Evolutionary conservation across 1,140 invertebrate genomes (phyloP).

Genomic region (Diachasma alloeum): DNA sequence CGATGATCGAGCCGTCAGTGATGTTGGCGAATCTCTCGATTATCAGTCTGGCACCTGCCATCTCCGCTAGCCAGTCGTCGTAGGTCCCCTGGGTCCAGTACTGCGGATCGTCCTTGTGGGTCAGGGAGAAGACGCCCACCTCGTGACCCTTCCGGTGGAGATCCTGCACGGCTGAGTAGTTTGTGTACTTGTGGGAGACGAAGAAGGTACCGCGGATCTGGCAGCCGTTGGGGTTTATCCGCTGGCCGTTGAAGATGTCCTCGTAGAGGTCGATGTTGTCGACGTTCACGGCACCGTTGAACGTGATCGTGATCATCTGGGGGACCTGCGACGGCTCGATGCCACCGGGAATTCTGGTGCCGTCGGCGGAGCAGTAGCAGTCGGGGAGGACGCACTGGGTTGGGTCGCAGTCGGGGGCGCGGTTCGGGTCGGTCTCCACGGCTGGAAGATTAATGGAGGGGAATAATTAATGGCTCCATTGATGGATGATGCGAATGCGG

Average conservation of each 20-base stretch:
- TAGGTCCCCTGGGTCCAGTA: constrained; percentile 89
- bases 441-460: constrained; percentile 65
- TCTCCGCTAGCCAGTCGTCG: constrained; percentile 94
- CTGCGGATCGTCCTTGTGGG: constrained; percentile 88
- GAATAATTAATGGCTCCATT: too few relatives aligned
- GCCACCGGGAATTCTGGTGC: constrained; percentile 85
- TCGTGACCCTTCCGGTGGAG: constrained; percentile 92
- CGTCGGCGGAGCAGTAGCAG: constrained; percentile 93
- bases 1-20: constrained; percentile 88
- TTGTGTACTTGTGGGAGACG: constrained; percentile 94
- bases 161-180: constrained; percentile 93
- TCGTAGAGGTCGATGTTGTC: constrained; percentile 94
- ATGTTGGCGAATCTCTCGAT: constrained; percentile 91
- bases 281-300: constrained; percentile 93
- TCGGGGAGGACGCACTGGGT: constrained; percentile 89
- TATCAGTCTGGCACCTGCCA: constrained; percentile 90
- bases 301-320: constrained; percentile 94
- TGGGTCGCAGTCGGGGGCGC: constrained; percentile 88
- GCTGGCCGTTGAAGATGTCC: constrained; percentile 86
- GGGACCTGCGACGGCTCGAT: constrained; percentile 86
- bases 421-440: constrained; percentile 87
- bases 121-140: constrained; percentile 92
- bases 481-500: too few relatives aligned
- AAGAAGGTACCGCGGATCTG: constrained; percentile 95
- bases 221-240: constrained; percentile 92